Percentiles rank a stretch among this genome's conserved stretches.
Conservation (phyloP, 2,888 invertebrate genomes). For the Chymomyza amoena region DNA sequence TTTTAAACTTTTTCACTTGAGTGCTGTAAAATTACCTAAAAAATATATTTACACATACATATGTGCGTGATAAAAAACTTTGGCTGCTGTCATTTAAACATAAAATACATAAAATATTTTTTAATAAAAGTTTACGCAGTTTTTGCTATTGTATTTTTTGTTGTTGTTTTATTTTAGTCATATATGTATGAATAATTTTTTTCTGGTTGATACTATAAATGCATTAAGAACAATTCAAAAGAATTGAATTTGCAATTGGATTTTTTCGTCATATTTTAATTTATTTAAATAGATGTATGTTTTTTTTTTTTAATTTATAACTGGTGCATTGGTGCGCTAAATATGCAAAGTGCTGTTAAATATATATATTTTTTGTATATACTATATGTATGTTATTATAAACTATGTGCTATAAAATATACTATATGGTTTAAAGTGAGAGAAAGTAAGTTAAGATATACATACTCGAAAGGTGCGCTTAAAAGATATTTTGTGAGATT, state of each 20-base stretch:
- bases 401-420: slow-evolving; percentile 21
- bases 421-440: slow-evolving; percentile 24
- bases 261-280: background rate
- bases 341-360: slow-evolving; percentile 57
- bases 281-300: slow-evolving; percentile 15
- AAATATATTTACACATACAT: too few relatives aligned
- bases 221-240: background rate
- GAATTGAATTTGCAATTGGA: slow-evolving; percentile 2
- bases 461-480: slow-evolving; percentile 36
- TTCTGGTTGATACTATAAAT: slow-evolving; percentile 33
- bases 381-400: slow-evolving; percentile 7
- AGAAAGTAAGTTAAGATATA: slow-evolving; percentile 1
- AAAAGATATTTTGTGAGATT: slow-evolving; percentile 7
- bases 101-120: too few relatives aligned
- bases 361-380: slow-evolving; percentile 25
- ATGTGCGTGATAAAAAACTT: too few relatives aligned
- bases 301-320: slow-evolving; percentile 27
- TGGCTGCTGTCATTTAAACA: too few relatives aligned
- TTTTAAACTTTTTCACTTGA: too few relatives aligned
- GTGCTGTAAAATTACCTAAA: too few relatives aligned
- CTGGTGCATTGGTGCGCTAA: slow-evolving; percentile 57
- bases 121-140: background rate
- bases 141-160: background rate
- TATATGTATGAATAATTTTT: background rate
- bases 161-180: slow-evolving; percentile 4